Base-by-base conservation (phyloP, 30 jellyfish, hydroid and myxozoan genomes). In the Hydra vulgaris region DNA sequence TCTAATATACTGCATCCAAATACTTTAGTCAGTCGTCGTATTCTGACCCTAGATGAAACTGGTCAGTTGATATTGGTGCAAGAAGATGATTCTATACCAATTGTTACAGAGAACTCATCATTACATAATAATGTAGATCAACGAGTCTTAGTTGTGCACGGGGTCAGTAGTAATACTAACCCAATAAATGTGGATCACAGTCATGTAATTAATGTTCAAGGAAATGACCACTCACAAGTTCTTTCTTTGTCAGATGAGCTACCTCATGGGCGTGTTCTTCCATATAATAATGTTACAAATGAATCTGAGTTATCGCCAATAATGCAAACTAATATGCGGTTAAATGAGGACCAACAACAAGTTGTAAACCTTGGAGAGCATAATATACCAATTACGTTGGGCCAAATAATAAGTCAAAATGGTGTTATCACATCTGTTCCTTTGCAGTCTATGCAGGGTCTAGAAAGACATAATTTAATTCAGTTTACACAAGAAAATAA, bases 371-470 rank as follows among this genome's bases (percentile, higher is more conserved):
- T 40, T 5, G 61, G 61, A 40, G 61, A 40, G 61, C 61, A 40
- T 40, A 40, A 5, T 40, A 40, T 40, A 5, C 61, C 83, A 78
- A 54, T 78, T 20, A 22, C 83, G 15, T 16, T 80, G 23, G 87
- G 87, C 16, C 87, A 80, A 70, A 80, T 80, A 21, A 25, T 80
- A 17, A 80, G 71, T 70, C 83, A 80, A 52, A 75, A 80, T 19
- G 87, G 87, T 27, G 87, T 80, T 0, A 66, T 80, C 12, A 26
- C 82, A 70, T 66, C 87, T 15, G 72, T 80, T 18, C 87, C 87
- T 23, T 25, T 80, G 40, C 87, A 80, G 26, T 80, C 87, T 21
- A 82, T 80, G 69, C 87, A 66, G 27, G 83, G 69, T 15, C 53
- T 70, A 66, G 70, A 54, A 0, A 82, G 87, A 18, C 25, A 76